phyloP scores from a whole-genome alignment of 1,140 invertebrate species.

The Nasonia longicornis region DNA sequence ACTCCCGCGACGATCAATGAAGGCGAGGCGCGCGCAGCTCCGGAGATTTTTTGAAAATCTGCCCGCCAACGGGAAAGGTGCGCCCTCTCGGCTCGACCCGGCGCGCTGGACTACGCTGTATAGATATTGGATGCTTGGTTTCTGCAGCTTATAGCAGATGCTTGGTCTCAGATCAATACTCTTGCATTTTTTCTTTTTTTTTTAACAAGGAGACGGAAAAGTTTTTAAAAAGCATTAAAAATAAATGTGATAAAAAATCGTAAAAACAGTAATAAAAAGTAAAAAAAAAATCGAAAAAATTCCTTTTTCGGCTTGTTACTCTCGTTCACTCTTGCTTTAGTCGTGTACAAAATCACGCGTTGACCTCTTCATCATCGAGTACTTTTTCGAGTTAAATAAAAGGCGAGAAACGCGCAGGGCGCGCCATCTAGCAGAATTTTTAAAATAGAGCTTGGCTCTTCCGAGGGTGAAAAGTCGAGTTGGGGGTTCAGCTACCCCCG shows the following conservation, averaged over 20 bases:
- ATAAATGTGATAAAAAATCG: constrained; percentile 34
- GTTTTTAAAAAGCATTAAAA: background rate
- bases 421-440: constrained; percentile 60
- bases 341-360: too few relatives aligned
- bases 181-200: too few relatives aligned
- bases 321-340: too few relatives aligned
- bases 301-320: too few relatives aligned
- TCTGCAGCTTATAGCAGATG: background rate
- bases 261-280: too few relatives aligned
- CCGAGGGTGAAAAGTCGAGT: constrained; percentile 25
- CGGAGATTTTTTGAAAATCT: constrained; percentile 65
- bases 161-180: too few relatives aligned
- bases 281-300: too few relatives aligned
- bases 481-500: constrained; percentile 48
- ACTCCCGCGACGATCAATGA: constrained; percentile 63
- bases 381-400: constrained; percentile 35
- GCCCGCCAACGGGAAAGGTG: constrained; percentile 59
- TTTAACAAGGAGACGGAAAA: too few relatives aligned
- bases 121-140: constrained; percentile 4
- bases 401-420: constrained; percentile 4
- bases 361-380: background rate
- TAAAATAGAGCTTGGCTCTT: constrained; percentile 44
- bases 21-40: constrained; percentile 64
- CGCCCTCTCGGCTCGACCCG: constrained; percentile 43
- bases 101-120: background rate